Base-by-base conservation (phyloP, 2,797 vertebrate species). In the Kryptopterus vitreolus region DNA sequence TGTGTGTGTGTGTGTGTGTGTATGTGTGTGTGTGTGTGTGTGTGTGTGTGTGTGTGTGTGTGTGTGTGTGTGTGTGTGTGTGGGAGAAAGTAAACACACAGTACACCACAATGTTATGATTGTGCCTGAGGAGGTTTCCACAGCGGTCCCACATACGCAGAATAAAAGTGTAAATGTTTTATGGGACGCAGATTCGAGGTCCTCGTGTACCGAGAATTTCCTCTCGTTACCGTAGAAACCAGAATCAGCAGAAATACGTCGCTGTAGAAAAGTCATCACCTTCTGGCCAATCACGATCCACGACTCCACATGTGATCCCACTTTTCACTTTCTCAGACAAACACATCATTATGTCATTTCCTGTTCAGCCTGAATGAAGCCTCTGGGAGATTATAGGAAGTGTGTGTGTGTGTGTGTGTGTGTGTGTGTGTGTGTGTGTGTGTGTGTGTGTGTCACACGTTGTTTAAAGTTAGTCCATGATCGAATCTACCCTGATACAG, bases 341-440 rank as follows among this genome's bases (percentile, higher is more conserved):
- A 80, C 61, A 80, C 71, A 18, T 72, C 58, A 65, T 80, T 31
- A 66, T 57, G 70, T 80, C 71, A 80, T 75, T 80, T 80, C 71
- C 71, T 78, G 69, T 66, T 48, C n/a, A 6, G 50, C 24, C 70
- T 86, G 80, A 85, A 13, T 69, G 84, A 86, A 87, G 83, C 83
- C 77, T 84, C 50, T 22, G 88, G 80, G 85, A 86, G 31, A 1
- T n/a, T 50, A n/a, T 77, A 81, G 80, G 77, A 81, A 80, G 73
- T 71, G 68, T 71, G 68, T 73, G 71, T 73, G 52, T 59, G 22
- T 69, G 53, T 35, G 71, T 73, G 70, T 72, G 66, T 50, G 66
- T 48, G 38, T 38, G 46, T 12, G 65, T 58, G 24, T 79, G 76
- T 80, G 16, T 70, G 80, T 38, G 4, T 31, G 26, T 61, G 53